phyloP scores from a whole-genome alignment of 2,888 invertebrate genomes.

The Biston stratarius region DNA sequence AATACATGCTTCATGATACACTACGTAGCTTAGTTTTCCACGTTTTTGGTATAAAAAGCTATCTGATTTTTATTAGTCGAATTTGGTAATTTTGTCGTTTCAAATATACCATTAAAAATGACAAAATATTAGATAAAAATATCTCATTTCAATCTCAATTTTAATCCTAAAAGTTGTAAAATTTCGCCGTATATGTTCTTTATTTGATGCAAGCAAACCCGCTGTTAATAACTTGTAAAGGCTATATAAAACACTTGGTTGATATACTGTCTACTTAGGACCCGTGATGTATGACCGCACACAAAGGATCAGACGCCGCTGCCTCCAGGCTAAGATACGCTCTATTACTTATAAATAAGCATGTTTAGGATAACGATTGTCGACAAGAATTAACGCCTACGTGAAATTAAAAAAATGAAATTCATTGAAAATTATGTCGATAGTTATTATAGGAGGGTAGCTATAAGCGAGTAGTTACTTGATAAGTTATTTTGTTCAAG shows the following conservation, averaged over 20 bases:
- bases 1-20: no score
- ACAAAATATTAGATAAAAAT: no score
- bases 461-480: neutral
- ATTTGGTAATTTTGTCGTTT: no score
- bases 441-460: neutral
- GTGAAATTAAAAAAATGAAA: conserved; percentile 10
- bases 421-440: neutral
- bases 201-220: neutral
- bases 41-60: no score
- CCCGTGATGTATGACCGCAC: conserved; percentile 80
- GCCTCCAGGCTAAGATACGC: conserved; percentile 66
- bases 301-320: conserved; percentile 83
- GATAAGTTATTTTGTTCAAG: neutral
- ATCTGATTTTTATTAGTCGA: no score
- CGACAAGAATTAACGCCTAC: conserved; percentile 56
- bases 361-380: conserved; percentile 80
- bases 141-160: no score
- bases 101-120: no score
- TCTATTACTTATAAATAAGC: conserved; percentile 68
- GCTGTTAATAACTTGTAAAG: neutral
- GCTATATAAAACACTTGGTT: conserved; percentile 67
- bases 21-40: no score
- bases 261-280: conserved; percentile 86
- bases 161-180: no score
- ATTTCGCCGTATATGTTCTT: neutral